Evolutionary conservation across 2,888 invertebrate species (phyloP).

Genomic region (Autographa pulchrina): DNA sequence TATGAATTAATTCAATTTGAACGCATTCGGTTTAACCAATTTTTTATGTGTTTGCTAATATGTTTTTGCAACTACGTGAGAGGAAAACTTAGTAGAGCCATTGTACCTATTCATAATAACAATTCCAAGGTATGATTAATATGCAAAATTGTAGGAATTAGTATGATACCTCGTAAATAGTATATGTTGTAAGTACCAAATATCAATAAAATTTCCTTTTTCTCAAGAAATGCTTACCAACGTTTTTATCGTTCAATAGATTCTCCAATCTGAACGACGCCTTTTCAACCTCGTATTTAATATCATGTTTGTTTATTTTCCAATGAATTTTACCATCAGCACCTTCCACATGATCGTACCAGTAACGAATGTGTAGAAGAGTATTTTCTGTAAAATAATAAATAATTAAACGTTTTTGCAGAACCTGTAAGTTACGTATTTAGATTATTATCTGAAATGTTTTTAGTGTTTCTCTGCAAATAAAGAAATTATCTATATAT

Average conservation of each 20-base stretch:
- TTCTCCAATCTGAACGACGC: constrained; percentile 77
- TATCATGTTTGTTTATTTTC: constrained; percentile 78
- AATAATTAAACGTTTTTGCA: background rate
- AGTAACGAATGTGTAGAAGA: constrained; percentile 72
- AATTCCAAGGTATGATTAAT: no score
- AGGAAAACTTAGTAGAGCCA: background rate
- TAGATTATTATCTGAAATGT: no score
- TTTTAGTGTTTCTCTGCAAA: no score
- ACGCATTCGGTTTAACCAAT: constrained; percentile 7
- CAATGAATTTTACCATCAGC: constrained; percentile 77
- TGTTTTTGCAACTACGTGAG: background rate
- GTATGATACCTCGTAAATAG: no score
- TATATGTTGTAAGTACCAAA: no score
- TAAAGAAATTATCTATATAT: background rate
- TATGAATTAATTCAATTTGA: constrained; percentile 26
- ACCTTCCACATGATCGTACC: constrained; percentile 75
- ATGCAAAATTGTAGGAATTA: no score
- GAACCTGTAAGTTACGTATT: no score
- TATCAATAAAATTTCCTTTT: background rate
- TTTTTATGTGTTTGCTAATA: constrained; percentile 11
- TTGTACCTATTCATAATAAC: no score
- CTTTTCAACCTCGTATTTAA: constrained; percentile 77
- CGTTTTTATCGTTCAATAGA: constrained; percentile 75
- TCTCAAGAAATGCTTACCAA: constrained; percentile 61
- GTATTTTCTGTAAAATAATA: constrained; percentile 71